Percentiles rank a stretch among this genome's conserved stretches.
These are phyloP conservation scores for Melinopterus prodromus DNA, from an alignment of 2,888 invertebrate genomes.

Conservation along the genomic window DNA sequence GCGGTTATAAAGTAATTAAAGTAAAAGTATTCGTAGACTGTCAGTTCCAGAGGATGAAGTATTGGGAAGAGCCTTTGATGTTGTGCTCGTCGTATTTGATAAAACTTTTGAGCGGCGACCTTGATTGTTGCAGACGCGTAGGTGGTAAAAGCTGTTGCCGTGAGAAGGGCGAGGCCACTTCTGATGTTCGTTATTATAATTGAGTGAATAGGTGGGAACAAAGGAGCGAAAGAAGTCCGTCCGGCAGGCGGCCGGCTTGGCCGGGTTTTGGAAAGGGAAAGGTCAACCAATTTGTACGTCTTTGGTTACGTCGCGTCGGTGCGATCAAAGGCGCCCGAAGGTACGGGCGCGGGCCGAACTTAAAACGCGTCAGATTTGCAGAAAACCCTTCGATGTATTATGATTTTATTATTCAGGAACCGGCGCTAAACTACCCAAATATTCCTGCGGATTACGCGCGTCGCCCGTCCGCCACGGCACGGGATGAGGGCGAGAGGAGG, in stretches of 20 bases:
- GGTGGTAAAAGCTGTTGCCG: conserved; percentile 4
- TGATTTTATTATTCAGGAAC: conserved; percentile 29
- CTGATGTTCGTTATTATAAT: background rate
- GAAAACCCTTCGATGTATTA: conserved; percentile 18
- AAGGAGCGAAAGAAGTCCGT: background rate
- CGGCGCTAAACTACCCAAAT: conserved; percentile 22
- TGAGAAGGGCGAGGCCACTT: background rate
- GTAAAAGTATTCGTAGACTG: background rate
- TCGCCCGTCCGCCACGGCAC: background rate
- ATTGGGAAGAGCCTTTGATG: background rate
- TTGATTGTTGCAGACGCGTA: background rate
- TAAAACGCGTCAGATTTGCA: conserved; percentile 10
- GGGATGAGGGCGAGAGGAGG: background rate
- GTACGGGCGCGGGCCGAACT: background rate
- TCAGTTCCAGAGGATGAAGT: background rate
- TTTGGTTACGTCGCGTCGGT: conserved; percentile 4
- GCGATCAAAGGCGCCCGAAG: background rate
- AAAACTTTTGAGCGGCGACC: background rate
- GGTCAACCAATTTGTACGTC: conserved; percentile 4
- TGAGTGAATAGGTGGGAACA: background rate
- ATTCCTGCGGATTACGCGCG: conserved; percentile 24
- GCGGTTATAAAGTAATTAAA: background rate
- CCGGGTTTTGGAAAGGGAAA: background rate
- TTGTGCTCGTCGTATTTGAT: background rate
- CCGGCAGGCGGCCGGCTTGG: background rate